Evolutionary conservation across 2,888 invertebrate species (phyloP).

Genomic region (Drosophila pseudotakahashii): DNA sequence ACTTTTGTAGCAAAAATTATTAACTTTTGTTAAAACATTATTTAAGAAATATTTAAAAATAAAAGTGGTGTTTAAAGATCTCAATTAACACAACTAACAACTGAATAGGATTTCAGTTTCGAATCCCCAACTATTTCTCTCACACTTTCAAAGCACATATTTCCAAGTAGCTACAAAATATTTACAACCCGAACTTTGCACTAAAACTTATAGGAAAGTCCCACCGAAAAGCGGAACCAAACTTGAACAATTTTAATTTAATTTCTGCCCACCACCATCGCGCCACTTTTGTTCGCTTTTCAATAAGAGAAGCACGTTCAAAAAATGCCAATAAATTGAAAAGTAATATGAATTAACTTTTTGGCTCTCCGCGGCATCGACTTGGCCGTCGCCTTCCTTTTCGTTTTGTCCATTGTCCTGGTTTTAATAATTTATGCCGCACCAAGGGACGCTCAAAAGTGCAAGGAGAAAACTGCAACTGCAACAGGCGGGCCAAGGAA

Average conservation of each 20-base stretch:
- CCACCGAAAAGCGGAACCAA: slow-evolving; percentile 11
- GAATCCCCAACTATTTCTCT: not conserved
- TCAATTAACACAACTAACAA: too few relatives aligned
- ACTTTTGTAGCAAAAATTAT: too few relatives aligned
- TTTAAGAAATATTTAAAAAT: too few relatives aligned
- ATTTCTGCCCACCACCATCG: slow-evolving; percentile 40
- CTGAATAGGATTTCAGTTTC: not conserved
- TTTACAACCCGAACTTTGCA: slow-evolving; percentile 18
- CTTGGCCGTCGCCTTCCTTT: slow-evolving; percentile 2
- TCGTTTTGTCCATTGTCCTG: slow-evolving; percentile 56
- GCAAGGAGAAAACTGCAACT: slow-evolving; percentile 59
- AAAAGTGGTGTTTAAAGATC: too few relatives aligned
- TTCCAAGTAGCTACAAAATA: slow-evolving; percentile 25
- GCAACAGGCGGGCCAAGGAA: slow-evolving; percentile 45
- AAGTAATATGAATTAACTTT: slow-evolving; percentile 77
- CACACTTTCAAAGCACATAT: slow-evolving; percentile 2
- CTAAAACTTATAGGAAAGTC: slow-evolving; percentile 19
- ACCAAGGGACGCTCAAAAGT: slow-evolving; percentile 65
- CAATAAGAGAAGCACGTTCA: slow-evolving; percentile 50
- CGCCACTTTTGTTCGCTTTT: slow-evolving; percentile 34
- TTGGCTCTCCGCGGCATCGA: slow-evolving; percentile 46
- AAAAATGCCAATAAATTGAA: slow-evolving; percentile 75
- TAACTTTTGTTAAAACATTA: too few relatives aligned
- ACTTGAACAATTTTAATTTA: slow-evolving; percentile 69
- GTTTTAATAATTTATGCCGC: slow-evolving; percentile 71